These are phyloP conservation scores for Drosophila saltans DNA, from an alignment of 1,140 invertebrate species.

Conservation along the genomic window DNA sequence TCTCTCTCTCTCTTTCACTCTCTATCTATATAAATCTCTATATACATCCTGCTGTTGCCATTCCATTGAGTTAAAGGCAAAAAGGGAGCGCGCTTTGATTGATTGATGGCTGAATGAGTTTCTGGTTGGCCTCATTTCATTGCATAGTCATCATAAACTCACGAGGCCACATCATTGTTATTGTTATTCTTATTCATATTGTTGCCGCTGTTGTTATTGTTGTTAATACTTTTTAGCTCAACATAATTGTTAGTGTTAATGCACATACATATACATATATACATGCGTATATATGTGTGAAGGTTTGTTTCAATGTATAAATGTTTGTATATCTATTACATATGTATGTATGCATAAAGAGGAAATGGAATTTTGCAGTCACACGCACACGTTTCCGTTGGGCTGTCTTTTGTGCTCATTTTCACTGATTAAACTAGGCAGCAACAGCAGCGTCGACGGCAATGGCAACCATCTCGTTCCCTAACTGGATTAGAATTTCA, in stretches of 20 bases:
- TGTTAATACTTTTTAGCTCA: constrained; percentile 40
- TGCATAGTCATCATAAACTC: constrained; percentile 63
- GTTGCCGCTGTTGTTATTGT: background rate
- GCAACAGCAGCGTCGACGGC: constrained; percentile 2
- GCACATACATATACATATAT: background rate
- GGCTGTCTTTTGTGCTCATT: constrained; percentile 59
- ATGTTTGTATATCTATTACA: constrained; percentile 17
- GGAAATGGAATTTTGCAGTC: constrained; percentile 79
- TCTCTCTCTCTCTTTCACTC: too few relatives aligned
- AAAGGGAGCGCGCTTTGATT: constrained; percentile 59
- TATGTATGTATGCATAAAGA: constrained; percentile 36
- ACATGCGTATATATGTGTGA: background rate
- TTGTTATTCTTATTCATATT: constrained; percentile 52
- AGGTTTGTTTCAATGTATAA: background rate
- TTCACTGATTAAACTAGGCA: constrained; percentile 74
- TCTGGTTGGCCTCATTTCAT: constrained; percentile 65
- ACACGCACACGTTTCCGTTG: constrained; percentile 66
- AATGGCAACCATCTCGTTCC: constrained; percentile 23
- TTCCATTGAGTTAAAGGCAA: constrained; percentile 24
- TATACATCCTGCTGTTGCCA: too few relatives aligned
- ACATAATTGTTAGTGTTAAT: constrained; percentile 46
- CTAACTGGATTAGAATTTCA: constrained; percentile 79
- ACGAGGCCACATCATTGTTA: constrained; percentile 53
- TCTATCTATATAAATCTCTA: too few relatives aligned
- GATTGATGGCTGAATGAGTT: constrained; percentile 66